Base-by-base conservation (phyloP, 1,140 invertebrate species). In the Brachionus calyciflorus region DNA sequence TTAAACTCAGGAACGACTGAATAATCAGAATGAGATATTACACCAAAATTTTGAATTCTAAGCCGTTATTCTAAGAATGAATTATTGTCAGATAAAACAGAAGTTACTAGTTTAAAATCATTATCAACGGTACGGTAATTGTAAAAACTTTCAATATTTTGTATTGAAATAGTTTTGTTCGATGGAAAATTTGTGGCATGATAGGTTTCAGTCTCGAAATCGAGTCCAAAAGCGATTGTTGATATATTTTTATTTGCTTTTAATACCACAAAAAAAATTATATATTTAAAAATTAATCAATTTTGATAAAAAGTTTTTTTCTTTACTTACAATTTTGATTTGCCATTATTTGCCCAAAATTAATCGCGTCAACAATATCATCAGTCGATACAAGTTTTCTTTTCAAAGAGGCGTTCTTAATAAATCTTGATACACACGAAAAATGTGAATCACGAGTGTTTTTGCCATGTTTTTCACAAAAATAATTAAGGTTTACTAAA, bases 401-500 rank as follows among this genome's bases (percentile, higher is more conserved):
- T 37, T 17, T 28, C 5, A 60, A 30, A 4, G 55, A 60, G 28
- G 26, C 55, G 30, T 3, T n/a, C 1, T 60, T 33, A 30, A 60
- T 9, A 60, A 60, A 60, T 30, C 30, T 24, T 60, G 55, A 60
- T 30, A 60, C 33, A 30, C 55, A 60, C 10, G 51, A 60, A 60
- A 60, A 60, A 33, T 60, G 55, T 17, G 55, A 33, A 60, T 60
- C 55, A 30, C 55, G 28, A 17, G 26, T n/a, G 33, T 60, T 60
- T 60, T 57, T 57, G n/a, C 28, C 53, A 57, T 57, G 53, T 57
- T 57, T 57, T 28, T 57, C 53, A 30, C 53, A 57, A 57, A 57
- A 57, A n/a, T 28, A 57, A 57, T 57, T 57, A 28, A 57, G 7
- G 53, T 57, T 57, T 30, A 57, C 53, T 57, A 30, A 57, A 30